Conservation (phyloP, 2,888 invertebrate species). For the Mesopsocus fuscifrons region DNA sequence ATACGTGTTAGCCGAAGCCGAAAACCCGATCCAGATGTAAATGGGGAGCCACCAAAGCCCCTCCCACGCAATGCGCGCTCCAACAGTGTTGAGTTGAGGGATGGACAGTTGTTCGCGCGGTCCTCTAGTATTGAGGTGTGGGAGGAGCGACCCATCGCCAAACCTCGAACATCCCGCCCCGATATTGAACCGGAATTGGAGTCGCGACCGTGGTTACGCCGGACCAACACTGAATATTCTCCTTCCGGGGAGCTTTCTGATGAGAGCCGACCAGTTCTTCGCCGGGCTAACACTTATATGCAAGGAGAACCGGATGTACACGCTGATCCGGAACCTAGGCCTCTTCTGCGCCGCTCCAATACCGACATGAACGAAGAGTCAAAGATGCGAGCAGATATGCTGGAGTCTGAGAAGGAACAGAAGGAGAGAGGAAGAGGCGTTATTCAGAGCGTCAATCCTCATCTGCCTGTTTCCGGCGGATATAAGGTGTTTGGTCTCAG, state of each 20-base stretch:
- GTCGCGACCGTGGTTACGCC: not conserved
- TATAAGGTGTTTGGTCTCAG: too few relatives aligned
- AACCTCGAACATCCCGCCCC: not conserved
- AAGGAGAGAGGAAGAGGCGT: constrained; percentile 22
- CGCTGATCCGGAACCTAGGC: not conserved
- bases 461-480: constrained; percentile 27
- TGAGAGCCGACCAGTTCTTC: not conserved
- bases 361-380: constrained; percentile 16
- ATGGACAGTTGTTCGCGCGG: not conserved
- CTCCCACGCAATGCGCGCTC: constrained; percentile 37
- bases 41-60: constrained; percentile 51
- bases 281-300: not conserved
- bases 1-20: not conserved
- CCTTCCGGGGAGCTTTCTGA: not conserved
- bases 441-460: constrained; percentile 19
- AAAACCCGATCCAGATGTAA: not conserved
- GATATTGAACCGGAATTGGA: not conserved
- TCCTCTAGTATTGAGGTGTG: not conserved
- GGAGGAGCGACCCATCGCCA: constrained; percentile 1
- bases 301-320: not conserved
- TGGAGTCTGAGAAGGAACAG: constrained; percentile 18
- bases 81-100: not conserved
- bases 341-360: not conserved
- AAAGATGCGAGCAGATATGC: constrained; percentile 22
- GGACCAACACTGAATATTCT: not conserved